Base-by-base conservation (phyloP, 2,113 vertebrate genomes). In the Neotoma lepida region DNA sequence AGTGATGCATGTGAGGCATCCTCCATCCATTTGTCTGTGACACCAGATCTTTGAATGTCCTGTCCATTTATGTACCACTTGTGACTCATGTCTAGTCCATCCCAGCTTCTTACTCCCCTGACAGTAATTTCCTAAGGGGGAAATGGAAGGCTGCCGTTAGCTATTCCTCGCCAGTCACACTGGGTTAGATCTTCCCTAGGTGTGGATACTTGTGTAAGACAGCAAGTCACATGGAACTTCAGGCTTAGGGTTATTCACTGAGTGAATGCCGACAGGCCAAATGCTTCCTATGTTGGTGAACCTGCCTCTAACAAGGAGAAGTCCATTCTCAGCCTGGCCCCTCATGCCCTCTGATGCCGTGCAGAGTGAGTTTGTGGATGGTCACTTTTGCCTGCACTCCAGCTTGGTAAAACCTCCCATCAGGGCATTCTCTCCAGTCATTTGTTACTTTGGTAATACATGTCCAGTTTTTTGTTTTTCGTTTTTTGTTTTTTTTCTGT, bases 81-180 rank as follows among this genome's bases (percentile, higher is more conserved):
- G 39, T 2, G 4, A 39, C 58, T 64, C 58, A 8, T 63, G 41
- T 26, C 44, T 14, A 49, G 84, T 9, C 28, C 61, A 51, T 14
- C 20, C 44, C 44, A 46, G 41, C 46, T 33, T 20, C 61, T 66
- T 28, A 22, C 17, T 2, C 28, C 33, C 44, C 61, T 24, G 82
- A 66, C 39, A 46, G 10, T 24, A 49, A n/a, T 22, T 30, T 68
- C 44, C 14, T 51, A 15, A 73, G 8, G 4, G 14, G 14, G n/a
- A 26, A 20, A 41, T 9, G 14, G 33, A 46, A 26, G 76, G 64
- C 58, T 70, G 46, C 30, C 3, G 30, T 33, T 13, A 18, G 30
- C 44, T 7, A 0, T 28, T 24, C 84, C 20, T 66, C 9, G 0
- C 5, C 4, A 18, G 30, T 66, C 35, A 39, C 0, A 2, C 74